Conservation (phyloP, 2,797 vertebrate genomes). For the Lacerta bilineata region DNA sequence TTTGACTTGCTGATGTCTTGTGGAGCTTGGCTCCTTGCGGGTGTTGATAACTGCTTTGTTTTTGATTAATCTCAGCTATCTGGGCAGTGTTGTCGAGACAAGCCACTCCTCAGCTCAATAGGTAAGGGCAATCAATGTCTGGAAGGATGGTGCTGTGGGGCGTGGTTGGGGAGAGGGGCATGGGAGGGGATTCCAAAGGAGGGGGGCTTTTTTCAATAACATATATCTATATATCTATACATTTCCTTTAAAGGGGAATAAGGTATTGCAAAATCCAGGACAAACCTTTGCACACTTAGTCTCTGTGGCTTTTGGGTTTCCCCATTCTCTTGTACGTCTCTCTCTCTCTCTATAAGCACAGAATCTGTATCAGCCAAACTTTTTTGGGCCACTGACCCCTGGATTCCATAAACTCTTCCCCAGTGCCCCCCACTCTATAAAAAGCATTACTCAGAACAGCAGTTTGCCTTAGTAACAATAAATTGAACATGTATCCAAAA, state of each 20-base stretch:
- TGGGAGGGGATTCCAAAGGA: conserved; percentile 86
- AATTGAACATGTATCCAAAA: too few species aligned
- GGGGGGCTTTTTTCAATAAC: conserved; percentile 93
- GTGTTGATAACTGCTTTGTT: conserved; percentile 97
- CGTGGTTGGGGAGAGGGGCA: conserved; percentile 86
- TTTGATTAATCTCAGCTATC: conserved; percentile 99
- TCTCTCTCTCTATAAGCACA: background rate
- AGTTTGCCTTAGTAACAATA: too few species aligned
- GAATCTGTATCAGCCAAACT: too few species aligned
- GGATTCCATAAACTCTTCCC: too few species aligned
- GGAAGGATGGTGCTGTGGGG: conserved; percentile 90
- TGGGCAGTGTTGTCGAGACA: conserved; percentile 99
- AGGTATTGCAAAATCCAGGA: conserved; percentile 77
- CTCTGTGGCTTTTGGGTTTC: conserved; percentile 80
- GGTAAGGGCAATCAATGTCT: conserved; percentile 99
- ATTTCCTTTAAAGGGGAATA: conserved; percentile 98
- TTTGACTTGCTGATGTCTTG: conserved; percentile 83
- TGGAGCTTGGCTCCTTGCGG: conserved; percentile 82
- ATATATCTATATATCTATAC: conserved; percentile 69
- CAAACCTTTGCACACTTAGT: conserved; percentile 70
- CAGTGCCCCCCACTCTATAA: too few species aligned
- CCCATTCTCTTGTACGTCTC: conserved; percentile 54
- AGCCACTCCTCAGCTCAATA: conserved; percentile 99
- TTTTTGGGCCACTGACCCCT: too few species aligned
- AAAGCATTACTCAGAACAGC: too few species aligned